Evolutionary conservation across 2,113 vertebrate genomes (phyloP).

Genomic region (Felis chaus): DNA sequence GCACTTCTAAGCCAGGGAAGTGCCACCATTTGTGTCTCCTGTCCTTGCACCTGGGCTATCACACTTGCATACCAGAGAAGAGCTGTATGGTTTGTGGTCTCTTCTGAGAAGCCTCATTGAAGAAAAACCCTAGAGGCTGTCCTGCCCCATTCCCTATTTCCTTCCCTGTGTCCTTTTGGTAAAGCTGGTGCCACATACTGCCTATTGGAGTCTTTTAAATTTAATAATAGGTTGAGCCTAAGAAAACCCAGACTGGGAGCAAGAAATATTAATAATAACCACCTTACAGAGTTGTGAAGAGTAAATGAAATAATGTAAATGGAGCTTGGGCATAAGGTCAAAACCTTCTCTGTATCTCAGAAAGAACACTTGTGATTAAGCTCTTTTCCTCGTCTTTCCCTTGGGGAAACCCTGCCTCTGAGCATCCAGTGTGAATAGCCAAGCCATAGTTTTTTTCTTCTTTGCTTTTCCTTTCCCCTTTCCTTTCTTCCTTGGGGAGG

Average conservation of each 20-base stretch:
- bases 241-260: background rate
- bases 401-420: background rate
- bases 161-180: background rate
- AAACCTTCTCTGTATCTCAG: no score
- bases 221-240: background rate
- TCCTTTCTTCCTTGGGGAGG: constrained; percentile 79
- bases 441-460: constrained; percentile 80
- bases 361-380: constrained; percentile 56
- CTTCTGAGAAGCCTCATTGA: background rate
- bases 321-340: background rate
- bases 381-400: constrained; percentile 70
- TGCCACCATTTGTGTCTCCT: no score
- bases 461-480: constrained; percentile 44
- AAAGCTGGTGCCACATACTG: background rate
- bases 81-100: background rate
- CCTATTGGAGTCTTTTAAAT: background rate
- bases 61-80: background rate
- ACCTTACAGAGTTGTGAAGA: background rate
- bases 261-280: background rate
- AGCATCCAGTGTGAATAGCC: constrained; percentile 44
- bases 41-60: background rate
- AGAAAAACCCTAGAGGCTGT: background rate
- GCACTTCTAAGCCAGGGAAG: background rate
- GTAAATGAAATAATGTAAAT: background rate
- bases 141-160: background rate